Base-by-base conservation (phyloP, 2,797 vertebrate species). In the Hippocampus kuda region DNA sequence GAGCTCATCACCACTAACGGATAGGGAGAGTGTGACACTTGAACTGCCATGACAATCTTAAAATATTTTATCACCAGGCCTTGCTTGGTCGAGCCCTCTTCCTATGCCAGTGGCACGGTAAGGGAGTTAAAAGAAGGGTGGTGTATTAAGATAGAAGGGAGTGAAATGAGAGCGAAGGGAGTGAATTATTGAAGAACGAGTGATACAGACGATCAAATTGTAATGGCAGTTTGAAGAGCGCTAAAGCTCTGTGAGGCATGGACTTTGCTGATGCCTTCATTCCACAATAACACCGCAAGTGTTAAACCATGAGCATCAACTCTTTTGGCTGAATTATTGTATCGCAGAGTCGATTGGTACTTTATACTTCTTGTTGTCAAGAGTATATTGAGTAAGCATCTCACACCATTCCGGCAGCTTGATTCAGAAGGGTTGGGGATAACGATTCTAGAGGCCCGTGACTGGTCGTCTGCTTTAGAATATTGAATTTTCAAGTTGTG, bases 21-120 rank as follows among this genome's bases (percentile, higher is more conserved):
- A 91, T 85, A 88, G 89, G 90, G 90, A 92, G 91, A 90, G 79
- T 88, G 89, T 88, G 89, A 91, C 89, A 91, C 90, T 90, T 89
- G 91, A 85, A 90, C 88, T 79, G 86, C 85, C 86, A 83, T 82
- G 81, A 72, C 86, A 78, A 90, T 88, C 90, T 93, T 91, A 92
- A 91, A 92, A 91, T 91, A 88, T 90, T 92, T 92, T 91, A 91
- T 91, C 91, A 88, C 87, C 34, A 78, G 77, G 84, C 83, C 78
- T 85, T 79, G 83, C 89, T 90, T 83, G 81, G 87, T 89, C 90
- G 89, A 92, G 90, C 88, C 86, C 90, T 85, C 85, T 76, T 71
- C 77, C 72, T 79, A 72, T 77, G 76, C 74, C 68, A 60, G 78
- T 44, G 68, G 73, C 75, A 79, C 72, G 9, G 69, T 48, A 63